Evolutionary conservation across 2,888 invertebrate species (phyloP), one percentile per base, ranked within the genome.

Genomic region (Leistus spinibarbis): DNA sequence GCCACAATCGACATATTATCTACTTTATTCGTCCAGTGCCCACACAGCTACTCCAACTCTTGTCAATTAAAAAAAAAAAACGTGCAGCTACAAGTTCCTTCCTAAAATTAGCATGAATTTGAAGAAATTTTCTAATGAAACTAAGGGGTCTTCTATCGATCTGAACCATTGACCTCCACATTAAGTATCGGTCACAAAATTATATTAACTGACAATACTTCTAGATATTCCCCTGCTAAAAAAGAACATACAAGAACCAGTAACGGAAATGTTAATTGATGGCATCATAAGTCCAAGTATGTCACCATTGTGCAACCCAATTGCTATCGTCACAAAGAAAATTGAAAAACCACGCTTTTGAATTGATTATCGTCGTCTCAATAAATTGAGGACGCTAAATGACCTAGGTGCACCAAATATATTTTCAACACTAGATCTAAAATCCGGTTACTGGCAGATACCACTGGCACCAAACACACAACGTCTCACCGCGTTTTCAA

Each of bases 371-470:
- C 78, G 79, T 1, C 70, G 75, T n/a, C n/a, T n/a, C 20, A 57
- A 9, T 75, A 77, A 0, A 76, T 77, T 56, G 76, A 79, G 78
- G 0, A 63, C 80, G 0, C 60, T 81, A 0, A 78, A 79, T n/a
- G 79, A 79, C 9, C 68, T 82, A 0, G 80, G 82, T 0, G 54
- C 62, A 9, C 81, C 82, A 0, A 70, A 57, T 13, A 74, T 81
- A 3, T 82, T 82, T 57, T 76, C 81, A 1, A 80, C 80, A 9
- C 62, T 83, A 2, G 82, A 83, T 17, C 71, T 82, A 2, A 79
- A 79, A 23, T 79, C 79, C 65, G 81, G 82, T 2, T 83, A 82
- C 57, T 83, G 82, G 82, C 82, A 82, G 54, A 74, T 83, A 0
- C 80, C 80, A 1, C 76, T 83, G 77, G 78, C 76, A 1, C 69